Conservation (phyloP, 2,113 vertebrate species). For the Festucalex cinctus region DNA sequence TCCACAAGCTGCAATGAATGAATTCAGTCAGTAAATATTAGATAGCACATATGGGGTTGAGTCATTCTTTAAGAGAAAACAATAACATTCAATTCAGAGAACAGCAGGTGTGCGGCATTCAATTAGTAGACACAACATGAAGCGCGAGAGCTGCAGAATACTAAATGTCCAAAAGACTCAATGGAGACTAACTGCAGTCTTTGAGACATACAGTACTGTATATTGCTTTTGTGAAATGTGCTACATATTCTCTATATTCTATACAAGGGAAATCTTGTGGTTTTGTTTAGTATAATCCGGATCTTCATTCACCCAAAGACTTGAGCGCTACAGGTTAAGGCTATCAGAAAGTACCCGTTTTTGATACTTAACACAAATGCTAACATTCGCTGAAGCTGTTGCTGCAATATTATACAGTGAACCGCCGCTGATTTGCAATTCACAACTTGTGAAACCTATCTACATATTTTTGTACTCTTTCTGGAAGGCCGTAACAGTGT, state of each 20-base stretch:
- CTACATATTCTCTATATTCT: neutral
- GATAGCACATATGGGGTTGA: neutral
- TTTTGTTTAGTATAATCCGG: neutral
- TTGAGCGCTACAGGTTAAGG: no score
- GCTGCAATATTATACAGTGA: no score
- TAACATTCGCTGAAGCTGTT: no score
- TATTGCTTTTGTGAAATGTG: conserved; percentile 2
- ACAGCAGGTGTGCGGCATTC: conserved; percentile 36
- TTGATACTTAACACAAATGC: no score
- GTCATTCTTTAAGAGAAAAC: conserved; percentile 1
- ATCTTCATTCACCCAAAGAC: neutral
- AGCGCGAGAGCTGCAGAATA: neutral
- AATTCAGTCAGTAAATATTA: conserved; percentile 1
- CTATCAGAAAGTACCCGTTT: no score
- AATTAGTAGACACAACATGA: conserved; percentile 20
- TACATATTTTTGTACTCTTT: no score
- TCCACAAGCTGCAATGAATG: neutral
- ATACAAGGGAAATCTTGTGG: neutral
- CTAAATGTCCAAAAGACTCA: conserved; percentile 6
- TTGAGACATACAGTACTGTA: neutral
- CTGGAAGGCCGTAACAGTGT: no score
- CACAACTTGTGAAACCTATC: no score
- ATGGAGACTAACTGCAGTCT: neutral
- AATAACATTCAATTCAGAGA: conserved; percentile 26
- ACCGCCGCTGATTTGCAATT: no score